phyloP scores from a whole-genome alignment of 1,140 invertebrate genomes.

The Aethina tumida region DNA sequence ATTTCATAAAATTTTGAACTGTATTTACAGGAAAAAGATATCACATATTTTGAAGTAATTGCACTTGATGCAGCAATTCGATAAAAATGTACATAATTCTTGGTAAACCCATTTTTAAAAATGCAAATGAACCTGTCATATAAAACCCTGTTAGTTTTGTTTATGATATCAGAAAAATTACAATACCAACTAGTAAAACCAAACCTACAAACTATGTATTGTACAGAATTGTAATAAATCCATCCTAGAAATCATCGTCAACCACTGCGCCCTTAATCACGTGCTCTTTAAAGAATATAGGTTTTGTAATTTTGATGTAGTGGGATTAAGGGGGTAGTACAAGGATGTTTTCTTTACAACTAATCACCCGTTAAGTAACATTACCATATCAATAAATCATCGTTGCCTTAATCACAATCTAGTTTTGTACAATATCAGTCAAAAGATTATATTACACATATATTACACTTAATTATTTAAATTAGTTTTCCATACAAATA shows the following conservation, averaged over 20 bases:
- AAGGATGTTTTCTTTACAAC: neutral
- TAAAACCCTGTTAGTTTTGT: constrained; percentile 15
- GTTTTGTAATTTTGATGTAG: too few species aligned
- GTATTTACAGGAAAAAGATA: constrained; percentile 6
- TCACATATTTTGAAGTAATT: constrained; percentile 9
- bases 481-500: too few species aligned
- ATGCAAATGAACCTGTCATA: constrained; percentile 14
- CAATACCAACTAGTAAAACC: constrained; percentile 5
- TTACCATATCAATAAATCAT: constrained; percentile 4
- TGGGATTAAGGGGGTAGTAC: neutral
- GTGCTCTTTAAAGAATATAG: too few species aligned
- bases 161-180: constrained; percentile 8
- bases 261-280: too few species aligned
- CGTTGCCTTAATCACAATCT: constrained; percentile 4
- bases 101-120: constrained; percentile 9
- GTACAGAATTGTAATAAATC: constrained; percentile 16
- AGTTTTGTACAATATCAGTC: constrained; percentile 15
- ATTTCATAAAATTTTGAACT: constrained; percentile 10
- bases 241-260: too few species aligned
- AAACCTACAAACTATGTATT: constrained; percentile 14
- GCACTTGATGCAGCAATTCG: constrained; percentile 8
- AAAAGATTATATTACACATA: constrained; percentile 1
- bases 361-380: constrained; percentile 1
- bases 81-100: constrained; percentile 12
- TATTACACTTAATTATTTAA: too few species aligned